phyloP scores from a whole-genome alignment of 1,140 invertebrate genomes.

The Atta texana region DNA sequence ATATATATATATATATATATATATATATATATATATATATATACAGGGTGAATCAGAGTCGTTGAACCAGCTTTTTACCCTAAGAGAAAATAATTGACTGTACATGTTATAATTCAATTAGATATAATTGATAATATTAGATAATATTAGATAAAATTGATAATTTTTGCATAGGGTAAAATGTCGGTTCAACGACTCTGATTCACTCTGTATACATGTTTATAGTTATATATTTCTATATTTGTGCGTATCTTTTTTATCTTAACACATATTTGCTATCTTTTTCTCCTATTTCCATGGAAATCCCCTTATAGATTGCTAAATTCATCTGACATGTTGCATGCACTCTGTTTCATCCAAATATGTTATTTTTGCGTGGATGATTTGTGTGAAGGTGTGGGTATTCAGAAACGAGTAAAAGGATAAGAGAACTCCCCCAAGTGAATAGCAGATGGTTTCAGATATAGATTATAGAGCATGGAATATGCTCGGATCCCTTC shows the following conservation, averaged over 20 bases:
- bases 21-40: background rate
- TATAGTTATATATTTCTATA: background rate
- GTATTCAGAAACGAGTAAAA: conserved; percentile 51
- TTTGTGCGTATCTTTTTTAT: conserved; percentile 16
- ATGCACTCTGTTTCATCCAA: conserved; percentile 23
- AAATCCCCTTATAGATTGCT: background rate
- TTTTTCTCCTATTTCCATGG: background rate
- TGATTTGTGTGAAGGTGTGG: conserved; percentile 43
- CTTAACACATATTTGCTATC: conserved; percentile 10
- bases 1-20: background rate
- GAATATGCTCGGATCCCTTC: conserved; percentile 2
- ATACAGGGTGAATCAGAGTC: too few species aligned
- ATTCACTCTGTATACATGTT: too few species aligned
- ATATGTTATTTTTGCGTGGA: background rate
- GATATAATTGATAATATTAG: too few species aligned
- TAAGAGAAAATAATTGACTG: too few species aligned
- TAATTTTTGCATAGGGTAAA: too few species aligned
- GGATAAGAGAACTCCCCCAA: background rate
- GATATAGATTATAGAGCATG: conserved; percentile 24
- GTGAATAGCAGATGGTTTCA: conserved; percentile 53
- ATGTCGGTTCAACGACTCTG: too few species aligned
- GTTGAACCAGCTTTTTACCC: too few species aligned
- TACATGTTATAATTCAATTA: too few species aligned
- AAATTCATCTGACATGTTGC: conserved; percentile 49
- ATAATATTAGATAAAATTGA: too few species aligned